These are phyloP conservation scores for Sebastes elongatus DNA, from an alignment of 2,797 vertebrate genomes.

Conservation along the genomic window DNA sequence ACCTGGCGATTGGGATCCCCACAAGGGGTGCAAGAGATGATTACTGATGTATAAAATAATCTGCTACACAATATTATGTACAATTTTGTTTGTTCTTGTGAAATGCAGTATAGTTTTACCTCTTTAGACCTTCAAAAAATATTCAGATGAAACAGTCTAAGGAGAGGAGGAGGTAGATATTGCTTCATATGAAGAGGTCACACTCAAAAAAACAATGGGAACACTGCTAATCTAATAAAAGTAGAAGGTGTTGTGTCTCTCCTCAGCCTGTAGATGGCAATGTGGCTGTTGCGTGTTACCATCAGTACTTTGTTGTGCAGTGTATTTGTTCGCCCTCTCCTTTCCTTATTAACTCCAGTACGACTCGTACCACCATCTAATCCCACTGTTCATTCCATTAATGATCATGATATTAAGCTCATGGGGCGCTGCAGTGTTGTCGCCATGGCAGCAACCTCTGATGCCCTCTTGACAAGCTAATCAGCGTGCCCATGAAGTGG, in stretches of 20 bases:
- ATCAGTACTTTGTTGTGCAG: not conserved
- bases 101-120: not conserved
- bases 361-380: not conserved
- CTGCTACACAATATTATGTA: not conserved
- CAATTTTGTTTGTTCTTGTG: not conserved
- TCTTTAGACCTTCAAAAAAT: not conserved
- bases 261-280: constrained; percentile 62
- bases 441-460: constrained; percentile 23
- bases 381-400: constrained; percentile 13
- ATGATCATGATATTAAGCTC: constrained; percentile 20
- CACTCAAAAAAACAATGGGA: not conserved
- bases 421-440: not conserved
- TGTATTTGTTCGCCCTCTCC: constrained; percentile 1
- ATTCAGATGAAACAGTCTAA: not conserved
- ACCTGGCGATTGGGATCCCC: not conserved
- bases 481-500: not conserved
- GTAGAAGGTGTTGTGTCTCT: not conserved
- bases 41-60: not conserved
- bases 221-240: no score
- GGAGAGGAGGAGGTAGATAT: not conserved
- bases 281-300: constrained; percentile 3
- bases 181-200: not conserved
- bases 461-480: constrained; percentile 4
- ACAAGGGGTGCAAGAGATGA: not conserved
- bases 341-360: constrained; percentile 16